Percentiles rank a stretch among this genome's conserved stretches.
Evolutionary conservation across 2,113 vertebrate species (phyloP).

Genomic region (Caranx melampygus): DNA sequence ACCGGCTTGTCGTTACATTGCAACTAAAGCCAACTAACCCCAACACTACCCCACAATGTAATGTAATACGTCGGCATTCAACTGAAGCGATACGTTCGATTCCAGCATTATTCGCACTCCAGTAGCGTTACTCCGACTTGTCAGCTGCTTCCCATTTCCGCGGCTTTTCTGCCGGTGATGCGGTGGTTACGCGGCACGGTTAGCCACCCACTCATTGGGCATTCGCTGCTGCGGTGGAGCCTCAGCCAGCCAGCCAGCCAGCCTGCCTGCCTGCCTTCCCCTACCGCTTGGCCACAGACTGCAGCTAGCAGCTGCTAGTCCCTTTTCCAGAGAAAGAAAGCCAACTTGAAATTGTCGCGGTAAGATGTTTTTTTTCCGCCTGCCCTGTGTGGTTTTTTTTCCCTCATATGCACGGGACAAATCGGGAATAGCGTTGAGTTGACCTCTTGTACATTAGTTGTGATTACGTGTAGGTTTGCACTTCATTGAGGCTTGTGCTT

Average conservation of each 20-base stretch:
- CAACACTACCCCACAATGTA: neutral
- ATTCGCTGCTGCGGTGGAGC: constrained; percentile 51
- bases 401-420: constrained; percentile 10
- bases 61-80: neutral
- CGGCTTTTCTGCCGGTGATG: constrained; percentile 69
- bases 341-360: constrained; percentile 31
- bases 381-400: neutral
- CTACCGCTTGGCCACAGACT: constrained; percentile 9
- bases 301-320: constrained; percentile 51
- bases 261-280: constrained; percentile 6
- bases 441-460: constrained; percentile 29
- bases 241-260: constrained; percentile 25
- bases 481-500: neutral
- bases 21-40: neutral
- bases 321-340: constrained; percentile 19
- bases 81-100: neutral
- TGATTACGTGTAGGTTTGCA: neutral
- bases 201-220: constrained; percentile 55
- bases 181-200: constrained; percentile 49
- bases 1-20: neutral
- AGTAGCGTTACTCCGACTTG: constrained; percentile 15
- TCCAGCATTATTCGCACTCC: constrained; percentile 11
- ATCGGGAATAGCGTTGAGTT: constrained; percentile 6
- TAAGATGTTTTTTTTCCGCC: constrained; percentile 35
- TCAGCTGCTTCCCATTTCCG: constrained; percentile 72